A percentile compares a stretch with the other conserved stretches of the same genome.
phyloP scores from a whole-genome alignment of 2,797 vertebrate species.

The Meda fulgida region DNA sequence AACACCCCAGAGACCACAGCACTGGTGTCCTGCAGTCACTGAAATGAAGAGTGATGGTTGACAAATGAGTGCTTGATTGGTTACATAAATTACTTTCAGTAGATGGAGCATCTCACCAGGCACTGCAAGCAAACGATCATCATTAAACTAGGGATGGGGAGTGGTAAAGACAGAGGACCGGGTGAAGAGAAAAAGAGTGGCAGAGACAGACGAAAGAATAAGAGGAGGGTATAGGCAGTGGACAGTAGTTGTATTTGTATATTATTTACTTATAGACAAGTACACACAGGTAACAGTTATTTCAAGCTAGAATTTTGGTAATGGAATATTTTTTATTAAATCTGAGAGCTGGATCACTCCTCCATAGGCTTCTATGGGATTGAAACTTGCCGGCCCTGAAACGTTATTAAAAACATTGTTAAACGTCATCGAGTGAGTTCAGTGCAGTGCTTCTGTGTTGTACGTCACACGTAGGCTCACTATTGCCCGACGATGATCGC shows the following conservation, averaged over 20 bases:
- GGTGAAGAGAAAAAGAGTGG: constrained; percentile 18
- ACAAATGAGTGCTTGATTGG: constrained; percentile 78
- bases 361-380: too few relatives aligned
- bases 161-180: constrained; percentile 30
- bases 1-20: constrained; percentile 69
- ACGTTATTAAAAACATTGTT: too few relatives aligned
- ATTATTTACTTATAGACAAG: background rate
- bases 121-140: constrained; percentile 55
- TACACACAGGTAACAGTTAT: too few relatives aligned
- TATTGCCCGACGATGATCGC: too few relatives aligned
- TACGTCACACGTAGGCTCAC: too few relatives aligned
- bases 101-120: constrained; percentile 62
- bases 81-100: constrained; percentile 74
- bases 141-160: constrained; percentile 53
- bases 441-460: too few relatives aligned
- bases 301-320: too few relatives aligned
- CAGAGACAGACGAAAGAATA: background rate
- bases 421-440: too few relatives aligned
- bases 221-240: background rate
- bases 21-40: constrained; percentile 69
- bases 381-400: too few relatives aligned
- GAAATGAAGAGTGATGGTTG: constrained; percentile 79
- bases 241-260: background rate
- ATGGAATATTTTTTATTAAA: too few relatives aligned
- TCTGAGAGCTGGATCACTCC: too few relatives aligned